Conservation (phyloP, 2,888 invertebrate genomes). For the Drosophila sordidapex region DNA sequence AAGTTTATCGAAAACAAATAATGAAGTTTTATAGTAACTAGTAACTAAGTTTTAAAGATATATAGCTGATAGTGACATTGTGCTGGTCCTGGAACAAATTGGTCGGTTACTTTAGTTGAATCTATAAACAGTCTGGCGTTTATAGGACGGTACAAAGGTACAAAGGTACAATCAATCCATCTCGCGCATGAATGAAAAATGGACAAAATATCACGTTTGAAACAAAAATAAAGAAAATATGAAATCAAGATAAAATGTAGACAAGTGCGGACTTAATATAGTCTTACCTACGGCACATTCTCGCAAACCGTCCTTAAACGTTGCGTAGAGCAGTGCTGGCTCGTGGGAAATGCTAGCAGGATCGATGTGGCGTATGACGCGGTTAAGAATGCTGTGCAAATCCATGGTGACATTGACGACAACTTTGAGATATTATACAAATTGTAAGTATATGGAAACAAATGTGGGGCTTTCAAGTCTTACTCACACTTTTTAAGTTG, state of each 20-base stretch:
- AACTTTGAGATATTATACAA: conserved; percentile 84
- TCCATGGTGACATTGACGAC: conserved; percentile 88
- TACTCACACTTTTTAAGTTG: conserved; percentile 87
- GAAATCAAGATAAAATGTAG: not conserved
- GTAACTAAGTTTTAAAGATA: not conserved
- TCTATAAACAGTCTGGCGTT: not conserved
- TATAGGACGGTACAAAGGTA: not conserved
- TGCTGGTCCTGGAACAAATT: not conserved
- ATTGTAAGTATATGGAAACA: not conserved
- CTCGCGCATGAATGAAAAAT: not conserved
- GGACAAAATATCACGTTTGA: not conserved
- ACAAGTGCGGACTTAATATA: not conserved
- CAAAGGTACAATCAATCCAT: not conserved
- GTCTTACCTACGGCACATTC: conserved; percentile 87
- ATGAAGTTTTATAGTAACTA: not conserved
- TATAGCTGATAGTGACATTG: not conserved
- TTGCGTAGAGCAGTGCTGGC: conserved; percentile 87
- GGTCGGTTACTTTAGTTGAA: not conserved
- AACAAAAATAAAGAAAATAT: not conserved
- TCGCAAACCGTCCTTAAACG: conserved; percentile 87
- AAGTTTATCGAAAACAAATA: not conserved
- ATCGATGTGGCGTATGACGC: conserved; percentile 87
- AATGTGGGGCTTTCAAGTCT: not conserved
- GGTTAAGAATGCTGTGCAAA: conserved; percentile 88
- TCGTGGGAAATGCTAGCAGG: conserved; percentile 85